Conservation (phyloP, 2,113 vertebrate species). For the Cyphomyrus discorhynchus region DNA sequence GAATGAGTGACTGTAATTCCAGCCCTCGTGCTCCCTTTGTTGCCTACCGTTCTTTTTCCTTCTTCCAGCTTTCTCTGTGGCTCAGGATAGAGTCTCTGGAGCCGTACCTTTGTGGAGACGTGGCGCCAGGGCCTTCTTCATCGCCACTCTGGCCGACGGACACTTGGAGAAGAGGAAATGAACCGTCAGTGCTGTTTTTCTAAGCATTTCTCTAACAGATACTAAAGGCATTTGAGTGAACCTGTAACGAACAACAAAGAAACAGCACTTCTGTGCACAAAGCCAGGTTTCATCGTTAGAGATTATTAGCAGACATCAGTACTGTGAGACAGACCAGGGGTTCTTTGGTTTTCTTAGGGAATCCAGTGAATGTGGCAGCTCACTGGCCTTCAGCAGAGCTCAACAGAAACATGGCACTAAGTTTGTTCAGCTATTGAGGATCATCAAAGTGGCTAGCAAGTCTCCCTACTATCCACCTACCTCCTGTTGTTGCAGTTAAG, state of each 20-base stretch:
- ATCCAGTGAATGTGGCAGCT: background rate
- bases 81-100: conserved; percentile 36
- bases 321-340: background rate
- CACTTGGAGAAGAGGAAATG: background rate
- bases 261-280: background rate
- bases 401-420: background rate
- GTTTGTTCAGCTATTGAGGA: background rate
- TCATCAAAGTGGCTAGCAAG: background rate
- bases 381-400: background rate
- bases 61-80: conserved; percentile 29
- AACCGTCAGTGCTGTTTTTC: background rate
- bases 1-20: too few relatives aligned
- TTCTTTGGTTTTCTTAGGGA: background rate
- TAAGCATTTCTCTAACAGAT: background rate
- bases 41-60: conserved; percentile 19
- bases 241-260: background rate
- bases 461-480: background rate
- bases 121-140: background rate
- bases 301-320: background rate
- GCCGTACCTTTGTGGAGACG: conserved; percentile 17
- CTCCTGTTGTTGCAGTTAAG: background rate
- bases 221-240: background rate
- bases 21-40: too few relatives aligned
- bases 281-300: background rate
- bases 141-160: background rate